phyloP scores from a whole-genome alignment of 2,797 vertebrate species.

The Bradypodion ventrale region DNA sequence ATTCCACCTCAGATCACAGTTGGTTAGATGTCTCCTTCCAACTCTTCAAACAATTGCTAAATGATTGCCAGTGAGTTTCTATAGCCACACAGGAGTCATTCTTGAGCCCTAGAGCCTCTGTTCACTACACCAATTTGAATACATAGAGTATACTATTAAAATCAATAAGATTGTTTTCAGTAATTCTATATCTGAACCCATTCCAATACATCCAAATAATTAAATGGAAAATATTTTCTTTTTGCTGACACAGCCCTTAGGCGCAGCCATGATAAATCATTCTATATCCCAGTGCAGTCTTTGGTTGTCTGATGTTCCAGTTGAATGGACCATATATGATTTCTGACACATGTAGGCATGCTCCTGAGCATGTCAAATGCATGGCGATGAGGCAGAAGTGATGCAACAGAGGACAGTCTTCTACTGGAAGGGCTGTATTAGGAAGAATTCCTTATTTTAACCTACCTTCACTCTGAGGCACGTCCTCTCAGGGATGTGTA shows the following conservation, averaged over 20 bases:
- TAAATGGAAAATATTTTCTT: neutral
- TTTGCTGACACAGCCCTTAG: neutral
- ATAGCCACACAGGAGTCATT: too few relatives aligned
- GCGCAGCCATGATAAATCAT: neutral
- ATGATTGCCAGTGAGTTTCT: too few relatives aligned
- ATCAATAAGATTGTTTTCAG: neutral
- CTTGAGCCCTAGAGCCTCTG: too few relatives aligned
- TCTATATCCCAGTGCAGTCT: neutral
- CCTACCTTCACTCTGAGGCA: neutral
- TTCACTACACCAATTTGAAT: too few relatives aligned
- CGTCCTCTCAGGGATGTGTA: neutral
- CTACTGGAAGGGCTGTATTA: neutral
- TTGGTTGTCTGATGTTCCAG: neutral
- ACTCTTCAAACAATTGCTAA: too few relatives aligned
- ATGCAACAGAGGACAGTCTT: neutral
- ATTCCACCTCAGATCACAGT: too few relatives aligned
- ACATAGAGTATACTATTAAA: neutral
- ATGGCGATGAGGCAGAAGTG: neutral
- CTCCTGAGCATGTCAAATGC: neutral
- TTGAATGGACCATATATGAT: neutral
- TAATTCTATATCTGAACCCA: neutral
- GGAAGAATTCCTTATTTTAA: neutral
- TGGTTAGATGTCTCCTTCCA: too few relatives aligned
- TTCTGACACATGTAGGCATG: too few relatives aligned
- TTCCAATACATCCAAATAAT: slow-evolving; percentile 26